Percentiles rank a stretch among this genome's conserved stretches.
These are phyloP conservation scores for Brienomyrus longianalis DNA, from an alignment of 2,113 vertebrate genomes.

Conservation along the genomic window DNA sequence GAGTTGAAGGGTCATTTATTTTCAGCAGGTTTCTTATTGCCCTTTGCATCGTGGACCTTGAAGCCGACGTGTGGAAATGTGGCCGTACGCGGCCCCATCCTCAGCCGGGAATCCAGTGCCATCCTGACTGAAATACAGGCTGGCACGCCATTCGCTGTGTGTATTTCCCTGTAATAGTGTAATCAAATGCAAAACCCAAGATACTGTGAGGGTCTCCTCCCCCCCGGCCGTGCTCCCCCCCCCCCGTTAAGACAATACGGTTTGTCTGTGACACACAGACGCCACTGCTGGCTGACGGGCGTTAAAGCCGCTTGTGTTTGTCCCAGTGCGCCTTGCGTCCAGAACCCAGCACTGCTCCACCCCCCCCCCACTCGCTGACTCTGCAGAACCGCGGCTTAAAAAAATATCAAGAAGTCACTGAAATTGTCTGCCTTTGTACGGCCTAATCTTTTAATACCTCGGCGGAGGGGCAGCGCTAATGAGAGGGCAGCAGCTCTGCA, in stretches of 20 bases:
- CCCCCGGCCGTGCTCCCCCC: too few species aligned
- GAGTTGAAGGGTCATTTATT: neutral
- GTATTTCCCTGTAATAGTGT: neutral
- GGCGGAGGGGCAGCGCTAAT: slow-evolving; percentile 63
- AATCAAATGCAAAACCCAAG: neutral
- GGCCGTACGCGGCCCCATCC: neutral
- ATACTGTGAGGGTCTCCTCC: neutral
- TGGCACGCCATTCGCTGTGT: neutral
- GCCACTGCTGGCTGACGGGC: slow-evolving; percentile 41
- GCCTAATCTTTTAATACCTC: slow-evolving; percentile 73
- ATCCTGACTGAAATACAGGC: neutral
- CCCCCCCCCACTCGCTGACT: slow-evolving; percentile 32
- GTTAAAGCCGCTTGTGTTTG: slow-evolving; percentile 39
- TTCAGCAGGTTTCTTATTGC: neutral
- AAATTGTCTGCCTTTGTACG: slow-evolving; percentile 64
- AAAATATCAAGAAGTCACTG: slow-evolving; percentile 65
- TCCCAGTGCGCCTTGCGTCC: slow-evolving; percentile 24
- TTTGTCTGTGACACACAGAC: slow-evolving; percentile 53
- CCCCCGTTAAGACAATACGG: neutral
- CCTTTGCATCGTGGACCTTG: neutral
- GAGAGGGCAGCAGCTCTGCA: slow-evolving; percentile 63
- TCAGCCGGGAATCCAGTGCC: neutral
- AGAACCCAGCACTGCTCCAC: slow-evolving; percentile 25
- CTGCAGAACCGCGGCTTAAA: slow-evolving; percentile 60
- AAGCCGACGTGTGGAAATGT: neutral